Percentiles rank a stretch among this genome's conserved stretches.
phyloP scores from a whole-genome alignment of 2,888 invertebrate genomes.

The Platerodrilus igneus region DNA sequence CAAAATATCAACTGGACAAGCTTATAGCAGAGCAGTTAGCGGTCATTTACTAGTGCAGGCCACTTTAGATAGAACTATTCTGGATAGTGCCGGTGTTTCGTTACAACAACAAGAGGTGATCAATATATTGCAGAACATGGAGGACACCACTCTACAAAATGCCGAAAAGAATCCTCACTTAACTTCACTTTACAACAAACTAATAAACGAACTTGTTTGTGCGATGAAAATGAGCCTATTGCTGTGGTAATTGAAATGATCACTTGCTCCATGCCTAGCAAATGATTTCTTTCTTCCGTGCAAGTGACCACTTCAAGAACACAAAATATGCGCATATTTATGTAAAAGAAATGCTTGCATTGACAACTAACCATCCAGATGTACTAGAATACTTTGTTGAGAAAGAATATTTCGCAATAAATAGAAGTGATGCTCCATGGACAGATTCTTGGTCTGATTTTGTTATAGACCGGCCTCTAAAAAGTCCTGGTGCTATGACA shows the following conservation, averaged over 20 bases:
- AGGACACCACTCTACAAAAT: conserved; percentile 9
- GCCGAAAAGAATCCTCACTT: conserved; percentile 1
- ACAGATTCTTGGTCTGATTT: conserved; percentile 19
- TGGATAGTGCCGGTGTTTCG: conserved; percentile 13
- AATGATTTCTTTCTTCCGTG: conserved; percentile 19
- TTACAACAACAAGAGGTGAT: conserved; percentile 9
- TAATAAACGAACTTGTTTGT: conserved; percentile 17
- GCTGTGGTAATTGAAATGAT: conserved; percentile 15
- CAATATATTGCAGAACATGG: not conserved
- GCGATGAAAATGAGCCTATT: conserved; percentile 15
- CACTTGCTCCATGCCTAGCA: conserved; percentile 20
- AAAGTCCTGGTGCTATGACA: conserved; percentile 11
- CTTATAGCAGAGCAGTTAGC: conserved; percentile 22
- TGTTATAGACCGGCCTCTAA: conserved; percentile 13
- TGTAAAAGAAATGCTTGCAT: conserved; percentile 13
- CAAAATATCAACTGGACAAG: conserved; percentile 24
- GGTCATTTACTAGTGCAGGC: conserved; percentile 23
- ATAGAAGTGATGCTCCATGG: conserved; percentile 13
- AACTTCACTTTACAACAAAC: conserved; percentile 14
- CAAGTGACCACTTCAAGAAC: conserved; percentile 16
- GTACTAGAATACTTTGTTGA: conserved; percentile 12
- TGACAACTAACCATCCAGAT: conserved; percentile 3
- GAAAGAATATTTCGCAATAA: conserved; percentile 16
- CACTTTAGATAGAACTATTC: conserved; percentile 17
- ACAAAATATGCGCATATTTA: conserved; percentile 20